phyloP scores from a whole-genome alignment of 30 jellyfish, hydroid and myxozoan genomes.

The Haliclystus octoradiatus region DNA sequence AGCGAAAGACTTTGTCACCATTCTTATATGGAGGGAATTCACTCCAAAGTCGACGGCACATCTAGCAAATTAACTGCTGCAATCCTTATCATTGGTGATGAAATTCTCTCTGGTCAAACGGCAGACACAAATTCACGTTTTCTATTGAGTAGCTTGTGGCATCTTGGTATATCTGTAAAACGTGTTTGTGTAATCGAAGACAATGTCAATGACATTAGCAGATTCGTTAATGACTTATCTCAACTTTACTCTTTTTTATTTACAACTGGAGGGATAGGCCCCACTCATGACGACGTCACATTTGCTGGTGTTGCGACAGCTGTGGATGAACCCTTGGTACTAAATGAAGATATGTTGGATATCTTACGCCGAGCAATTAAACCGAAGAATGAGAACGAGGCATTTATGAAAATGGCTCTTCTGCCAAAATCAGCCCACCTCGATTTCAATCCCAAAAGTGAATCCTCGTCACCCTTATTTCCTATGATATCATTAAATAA shows the following conservation, averaged over 20 bases:
- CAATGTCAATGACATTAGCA: conserved; percentile 41
- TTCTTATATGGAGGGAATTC: no score
- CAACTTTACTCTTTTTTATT: conserved; percentile 34
- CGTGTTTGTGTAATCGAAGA: conserved; percentile 55
- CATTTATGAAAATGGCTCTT: conserved; percentile 43
- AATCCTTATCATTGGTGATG: conserved; percentile 82
- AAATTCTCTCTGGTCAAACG: conserved; percentile 84
- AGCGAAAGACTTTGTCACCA: no score
- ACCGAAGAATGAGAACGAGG: conserved; percentile 11
- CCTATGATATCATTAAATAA: conserved; percentile 52
- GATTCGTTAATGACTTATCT: conserved; percentile 42
- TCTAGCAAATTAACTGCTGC: conserved; percentile 93
- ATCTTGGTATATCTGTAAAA: conserved; percentile 62
- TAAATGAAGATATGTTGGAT: conserved; percentile 18
- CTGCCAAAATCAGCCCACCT: conserved; percentile 63
- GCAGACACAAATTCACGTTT: conserved; percentile 81
- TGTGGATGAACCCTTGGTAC: conserved; percentile 42
- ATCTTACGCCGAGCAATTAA: conserved; percentile 10
- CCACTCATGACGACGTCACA: conserved; percentile 95
- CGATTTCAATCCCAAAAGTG: conserved; percentile 9
- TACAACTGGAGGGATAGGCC: conserved; percentile 95
- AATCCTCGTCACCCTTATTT: conserved; percentile 10
- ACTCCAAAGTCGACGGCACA: no score
- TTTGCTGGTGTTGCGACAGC: conserved; percentile 68
- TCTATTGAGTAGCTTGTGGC: conserved; percentile 62